A percentile compares a stretch with the other conserved stretches of the same genome.
phyloP scores from a whole-genome alignment of 2,797 vertebrate genomes.

The Falco rusticolus region DNA sequence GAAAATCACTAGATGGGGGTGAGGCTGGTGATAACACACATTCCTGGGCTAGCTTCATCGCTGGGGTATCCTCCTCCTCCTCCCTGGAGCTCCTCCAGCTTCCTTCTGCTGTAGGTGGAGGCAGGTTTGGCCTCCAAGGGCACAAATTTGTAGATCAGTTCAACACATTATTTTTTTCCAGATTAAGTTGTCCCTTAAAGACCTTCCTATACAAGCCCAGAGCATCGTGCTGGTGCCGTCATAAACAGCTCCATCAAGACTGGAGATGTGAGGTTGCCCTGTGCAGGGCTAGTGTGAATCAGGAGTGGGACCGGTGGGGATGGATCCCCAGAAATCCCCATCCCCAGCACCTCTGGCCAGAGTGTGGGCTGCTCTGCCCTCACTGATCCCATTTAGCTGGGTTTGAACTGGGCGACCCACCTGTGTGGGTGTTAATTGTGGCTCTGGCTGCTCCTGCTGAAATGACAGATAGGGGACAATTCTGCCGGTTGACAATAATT shows the following conservation, averaged over 20 bases:
- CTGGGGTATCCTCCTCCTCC: background rate
- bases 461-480: slow-evolving; percentile 60
- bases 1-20: background rate
- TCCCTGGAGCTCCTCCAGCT: background rate
- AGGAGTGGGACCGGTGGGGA: background rate
- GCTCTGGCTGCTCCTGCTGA: slow-evolving; percentile 35
- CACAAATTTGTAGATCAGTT: background rate
- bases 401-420: background rate
- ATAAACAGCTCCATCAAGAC: rapidly evolving
- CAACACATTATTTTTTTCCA: background rate
- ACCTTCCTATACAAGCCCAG: background rate
- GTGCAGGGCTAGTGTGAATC: background rate
- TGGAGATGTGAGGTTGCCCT: rapidly evolving
- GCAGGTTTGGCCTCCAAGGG: background rate
- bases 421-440: background rate
- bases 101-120: background rate
- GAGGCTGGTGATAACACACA: rapidly evolving
- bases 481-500: slow-evolving; percentile 61
- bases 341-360: background rate
- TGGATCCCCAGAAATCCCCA: background rate
- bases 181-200: background rate
- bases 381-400: background rate
- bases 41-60: background rate
- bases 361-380: background rate
- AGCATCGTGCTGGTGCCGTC: rapidly evolving